Evolutionary conservation across 2,888 invertebrate genomes (phyloP).

Genomic region (Galerucella pusilla): DNA sequence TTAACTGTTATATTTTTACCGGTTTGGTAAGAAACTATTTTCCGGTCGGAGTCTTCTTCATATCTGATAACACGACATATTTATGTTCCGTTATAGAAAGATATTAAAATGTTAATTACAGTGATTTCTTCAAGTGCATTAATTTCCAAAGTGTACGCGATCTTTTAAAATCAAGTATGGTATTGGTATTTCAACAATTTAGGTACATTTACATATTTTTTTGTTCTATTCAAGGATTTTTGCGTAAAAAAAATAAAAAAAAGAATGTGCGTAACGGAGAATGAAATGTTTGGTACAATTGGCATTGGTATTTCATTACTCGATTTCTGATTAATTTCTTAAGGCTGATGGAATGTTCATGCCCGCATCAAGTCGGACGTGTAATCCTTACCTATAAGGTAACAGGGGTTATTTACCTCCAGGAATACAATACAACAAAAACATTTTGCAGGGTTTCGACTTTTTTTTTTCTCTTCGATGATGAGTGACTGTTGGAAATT

Average conservation of each 20-base stretch:
- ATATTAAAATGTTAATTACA: background rate
- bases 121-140: background rate
- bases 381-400: slow-evolving; percentile 23
- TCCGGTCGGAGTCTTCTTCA: slow-evolving; percentile 4
- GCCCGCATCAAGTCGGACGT: slow-evolving; percentile 22
- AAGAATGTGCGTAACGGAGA: slow-evolving; percentile 23
- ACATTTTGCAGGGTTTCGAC: slow-evolving; percentile 31
- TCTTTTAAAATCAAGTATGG: background rate
- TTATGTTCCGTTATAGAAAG: slow-evolving; percentile 1
- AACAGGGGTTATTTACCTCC: slow-evolving; percentile 29
- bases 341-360: slow-evolving; percentile 25
- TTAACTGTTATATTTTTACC: slow-evolving; percentile 5
- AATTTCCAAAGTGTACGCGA: background rate
- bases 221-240: slow-evolving; percentile 16
- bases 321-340: slow-evolving; percentile 27
- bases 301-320: slow-evolving; percentile 24
- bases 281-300: slow-evolving; percentile 23
- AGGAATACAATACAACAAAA: slow-evolving; percentile 23
- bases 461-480: slow-evolving; percentile 31
- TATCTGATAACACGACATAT: slow-evolving; percentile 5
- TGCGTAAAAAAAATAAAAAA: slow-evolving; percentile 5
- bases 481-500: slow-evolving; percentile 44
- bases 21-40: background rate
- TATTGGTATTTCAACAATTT: slow-evolving; percentile 9
- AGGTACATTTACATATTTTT: slow-evolving; percentile 18